A percentile compares a stretch with the other conserved stretches of the same genome.
Evolutionary conservation across 2,888 invertebrate species (phyloP).

Genomic region (Oscheius sp.): DNA sequence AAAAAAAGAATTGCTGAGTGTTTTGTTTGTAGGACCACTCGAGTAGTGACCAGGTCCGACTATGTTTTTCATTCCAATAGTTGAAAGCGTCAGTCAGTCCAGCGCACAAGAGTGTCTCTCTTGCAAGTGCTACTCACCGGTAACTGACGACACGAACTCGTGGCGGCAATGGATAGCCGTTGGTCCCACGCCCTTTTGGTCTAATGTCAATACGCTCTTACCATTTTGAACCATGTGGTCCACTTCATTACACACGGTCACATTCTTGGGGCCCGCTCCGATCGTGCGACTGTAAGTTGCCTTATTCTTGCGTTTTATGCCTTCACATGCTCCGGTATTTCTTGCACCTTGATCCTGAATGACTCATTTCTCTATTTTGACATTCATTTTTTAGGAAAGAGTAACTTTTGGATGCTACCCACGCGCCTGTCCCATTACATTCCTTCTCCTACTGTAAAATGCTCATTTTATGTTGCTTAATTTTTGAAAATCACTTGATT

Average conservation of each 20-base stretch:
- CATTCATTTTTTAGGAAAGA: too few species aligned
- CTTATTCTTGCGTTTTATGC: too few species aligned
- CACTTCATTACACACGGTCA: neutral
- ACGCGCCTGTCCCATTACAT: too few species aligned
- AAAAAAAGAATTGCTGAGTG: conserved; percentile 26
- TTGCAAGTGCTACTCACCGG: conserved; percentile 37
- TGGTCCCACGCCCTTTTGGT: conserved; percentile 8
- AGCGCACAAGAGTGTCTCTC: conserved; percentile 28
- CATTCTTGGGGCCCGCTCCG: neutral
- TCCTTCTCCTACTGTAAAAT: too few species aligned
- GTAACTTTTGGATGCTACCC: too few species aligned
- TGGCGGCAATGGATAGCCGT: conserved; percentile 25
- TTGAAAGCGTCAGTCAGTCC: conserved; percentile 7
- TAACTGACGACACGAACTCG: conserved; percentile 35
- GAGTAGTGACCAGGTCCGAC: conserved; percentile 23
- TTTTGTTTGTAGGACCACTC: conserved; percentile 25
- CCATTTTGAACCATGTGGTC: neutral
- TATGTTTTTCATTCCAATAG: conserved; percentile 24
- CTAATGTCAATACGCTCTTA: conserved; percentile 8
- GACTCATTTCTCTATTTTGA: too few species aligned
- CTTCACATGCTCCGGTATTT: too few species aligned
- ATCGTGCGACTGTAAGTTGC: too few species aligned
- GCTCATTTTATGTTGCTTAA: too few species aligned
- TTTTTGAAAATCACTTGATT: too few species aligned
- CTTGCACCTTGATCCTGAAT: too few species aligned